A percentile compares a stretch with the other conserved stretches of the same genome.
These are phyloP conservation scores for Idris sp. DNA, from an alignment of 1,140 invertebrate species.

Conservation along the genomic window DNA sequence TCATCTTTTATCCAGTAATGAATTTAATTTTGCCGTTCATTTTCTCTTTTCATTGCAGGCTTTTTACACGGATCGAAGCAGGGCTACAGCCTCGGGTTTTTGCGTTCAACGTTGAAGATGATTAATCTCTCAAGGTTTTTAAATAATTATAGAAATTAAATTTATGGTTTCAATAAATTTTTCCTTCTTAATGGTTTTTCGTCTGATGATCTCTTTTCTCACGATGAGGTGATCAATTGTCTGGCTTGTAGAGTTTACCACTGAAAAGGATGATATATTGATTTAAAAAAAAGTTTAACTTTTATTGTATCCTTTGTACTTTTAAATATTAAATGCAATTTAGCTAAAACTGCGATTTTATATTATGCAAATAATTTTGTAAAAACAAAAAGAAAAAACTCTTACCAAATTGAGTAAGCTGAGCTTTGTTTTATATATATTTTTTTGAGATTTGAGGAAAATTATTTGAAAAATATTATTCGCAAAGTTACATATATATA, in stretches of 20 bases:
- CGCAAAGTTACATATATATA: conserved; percentile 18
- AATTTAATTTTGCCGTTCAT: conserved; percentile 6
- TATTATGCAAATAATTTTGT: no score
- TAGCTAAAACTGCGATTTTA: no score
- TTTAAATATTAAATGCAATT: no score
- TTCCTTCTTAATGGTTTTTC: conserved; percentile 24
- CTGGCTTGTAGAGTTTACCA: conserved; percentile 17
- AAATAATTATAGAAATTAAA: conserved; percentile 35
- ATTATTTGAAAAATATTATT: conserved; percentile 42
- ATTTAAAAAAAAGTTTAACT: no score
- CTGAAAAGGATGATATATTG: conserved; percentile 32
- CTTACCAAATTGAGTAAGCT: no score
- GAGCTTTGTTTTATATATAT: no score
- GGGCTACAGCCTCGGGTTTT: conserved; percentile 5
- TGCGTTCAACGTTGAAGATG: conserved; percentile 1
- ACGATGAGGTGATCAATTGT: conserved; percentile 26
- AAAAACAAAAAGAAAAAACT: no score
- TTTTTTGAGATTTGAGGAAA: no score
- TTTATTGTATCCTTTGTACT: no score
- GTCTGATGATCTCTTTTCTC: conserved; percentile 18
- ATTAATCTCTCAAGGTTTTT: conserved; percentile 21
- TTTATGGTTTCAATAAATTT: conserved; percentile 40
- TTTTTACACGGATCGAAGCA: conserved; percentile 12
- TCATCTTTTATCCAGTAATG: conserved; percentile 11
- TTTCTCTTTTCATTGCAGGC: neutral